Percentiles rank a stretch among this genome's conserved stretches.
These are phyloP conservation scores for mouse (Mus musculus) DNA, from an alignment of 2,113 vertebrate species.

Conservation along the genomic window GRCm39 chr1:139368001-139368500, in stretches of 20 bases:
- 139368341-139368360: slow-evolving; percentile 53
- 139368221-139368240: background rate
- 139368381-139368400: background rate
- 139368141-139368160: slow-evolving; percentile 99
- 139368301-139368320: background rate
- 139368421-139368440: background rate
- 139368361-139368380: slow-evolving; percentile 46
- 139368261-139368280: background rate
- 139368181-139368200: slow-evolving; percentile 93
- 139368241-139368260: slow-evolving; percentile 9
- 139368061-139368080: slow-evolving; percentile 28
- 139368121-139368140: slow-evolving; percentile 98
- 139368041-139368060: background rate
- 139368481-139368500: background rate
- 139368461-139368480: background rate
- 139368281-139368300: background rate
- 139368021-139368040: background rate
- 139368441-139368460: slow-evolving; percentile 36
- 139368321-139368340: background rate
- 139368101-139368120: slow-evolving; percentile 98
- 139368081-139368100: slow-evolving; percentile 98
- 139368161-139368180: slow-evolving; percentile 98
- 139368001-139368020: background rate
- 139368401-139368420: background rate
- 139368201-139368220: slow-evolving; percentile 42